phyloP scores from a whole-genome alignment of 2,888 invertebrate species.

The Lycophotia porphyrea region DNA sequence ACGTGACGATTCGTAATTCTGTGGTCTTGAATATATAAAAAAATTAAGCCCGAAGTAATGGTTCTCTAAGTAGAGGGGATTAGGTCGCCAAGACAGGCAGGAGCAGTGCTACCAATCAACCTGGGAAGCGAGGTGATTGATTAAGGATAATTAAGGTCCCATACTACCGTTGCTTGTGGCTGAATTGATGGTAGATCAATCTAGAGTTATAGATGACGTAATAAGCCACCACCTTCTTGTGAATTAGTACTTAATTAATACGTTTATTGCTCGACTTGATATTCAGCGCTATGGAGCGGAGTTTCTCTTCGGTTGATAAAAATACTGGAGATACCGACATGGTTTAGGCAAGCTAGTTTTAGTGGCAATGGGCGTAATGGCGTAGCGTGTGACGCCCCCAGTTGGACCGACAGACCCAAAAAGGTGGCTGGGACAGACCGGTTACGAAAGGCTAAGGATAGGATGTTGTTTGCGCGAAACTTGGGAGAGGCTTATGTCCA shows the following conservation, averaged over 20 bases:
- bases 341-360: background rate
- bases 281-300: background rate
- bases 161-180: background rate
- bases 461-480: background rate
- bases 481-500: background rate
- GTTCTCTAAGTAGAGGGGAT: conserved; percentile 10
- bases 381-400: background rate
- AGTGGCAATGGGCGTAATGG: background rate
- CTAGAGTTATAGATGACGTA: conserved; percentile 24
- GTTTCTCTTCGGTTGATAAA: background rate
- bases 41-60: conserved; percentile 13
- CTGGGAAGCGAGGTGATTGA: conserved; percentile 32
- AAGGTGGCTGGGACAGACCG: background rate
- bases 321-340: background rate
- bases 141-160: conserved; percentile 38
- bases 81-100: background rate
- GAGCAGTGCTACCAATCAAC: conserved; percentile 12
- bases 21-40: conserved; percentile 42
- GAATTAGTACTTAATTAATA: conserved; percentile 4
- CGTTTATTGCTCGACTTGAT: background rate
- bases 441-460: background rate
- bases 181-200: conserved; percentile 43
- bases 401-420: background rate
- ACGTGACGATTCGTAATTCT: conserved; percentile 37
- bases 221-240: conserved; percentile 12